Evolutionary conservation across 1,140 invertebrate genomes (phyloP).

Genomic region (Tetragonula clypearis): DNA sequence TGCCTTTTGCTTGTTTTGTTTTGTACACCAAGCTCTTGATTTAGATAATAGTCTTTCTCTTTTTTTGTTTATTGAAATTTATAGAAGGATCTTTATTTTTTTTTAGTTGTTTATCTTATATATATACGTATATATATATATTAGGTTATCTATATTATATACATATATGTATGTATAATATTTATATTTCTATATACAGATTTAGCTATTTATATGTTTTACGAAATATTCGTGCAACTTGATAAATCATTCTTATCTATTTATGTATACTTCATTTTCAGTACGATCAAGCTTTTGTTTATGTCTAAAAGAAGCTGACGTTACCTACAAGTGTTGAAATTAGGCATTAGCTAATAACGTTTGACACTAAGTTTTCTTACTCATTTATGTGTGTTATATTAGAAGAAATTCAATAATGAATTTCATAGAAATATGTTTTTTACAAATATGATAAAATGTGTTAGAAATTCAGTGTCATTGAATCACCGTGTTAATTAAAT

Average conservation of each 20-base stretch:
- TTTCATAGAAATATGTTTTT: neutral
- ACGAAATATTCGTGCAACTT: conserved; percentile 4
- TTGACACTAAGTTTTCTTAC: neutral
- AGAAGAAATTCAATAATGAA: neutral
- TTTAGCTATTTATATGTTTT: conserved; percentile 5
- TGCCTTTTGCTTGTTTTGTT: too few species aligned
- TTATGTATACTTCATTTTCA: neutral
- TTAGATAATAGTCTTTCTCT: neutral
- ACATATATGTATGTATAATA: neutral
- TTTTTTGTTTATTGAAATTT: neutral
- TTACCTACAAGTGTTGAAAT: neutral
- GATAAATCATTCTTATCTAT: neutral
- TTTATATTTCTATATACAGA: neutral
- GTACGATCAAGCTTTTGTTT: neutral
- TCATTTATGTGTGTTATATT: neutral
- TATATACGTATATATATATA: neutral
- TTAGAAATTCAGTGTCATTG: neutral
- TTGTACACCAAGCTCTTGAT: neutral
- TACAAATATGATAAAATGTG: neutral
- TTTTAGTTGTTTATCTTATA: neutral
- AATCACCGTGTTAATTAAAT: neutral
- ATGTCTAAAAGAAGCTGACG: neutral
- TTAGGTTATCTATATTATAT: neutral
- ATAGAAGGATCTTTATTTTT: conserved; percentile 1
- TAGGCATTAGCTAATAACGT: neutral